Evolutionary conservation across 2,113 vertebrate species (phyloP), one percentile per base, ranked within the genome.

Genomic region (Felis chaus): DNA sequence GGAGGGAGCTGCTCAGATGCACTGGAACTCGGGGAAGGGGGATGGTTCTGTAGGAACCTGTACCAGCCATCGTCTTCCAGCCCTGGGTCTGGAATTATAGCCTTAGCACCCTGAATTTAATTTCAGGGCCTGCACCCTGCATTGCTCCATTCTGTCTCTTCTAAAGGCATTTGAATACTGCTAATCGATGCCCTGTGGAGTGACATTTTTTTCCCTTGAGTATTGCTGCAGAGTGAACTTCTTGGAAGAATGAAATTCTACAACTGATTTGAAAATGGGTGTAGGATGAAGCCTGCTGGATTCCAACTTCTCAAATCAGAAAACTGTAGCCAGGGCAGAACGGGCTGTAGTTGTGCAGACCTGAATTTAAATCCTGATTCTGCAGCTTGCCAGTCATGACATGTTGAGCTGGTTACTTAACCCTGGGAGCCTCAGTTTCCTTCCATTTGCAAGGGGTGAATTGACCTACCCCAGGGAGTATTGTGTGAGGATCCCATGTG

Each of bases 101-200:
- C 5, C 1, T 41, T 53, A 82, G 69, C 50, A 65, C 25, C 61
- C 81, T 61, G 84, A 96, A 74, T 95, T 91, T 84, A 74, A 95
- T 92, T 95, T 91, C 61, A 78, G 79, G 73, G 33, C 71, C 73
- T 94, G 68, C 13, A 89, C 79, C 57, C 66, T 89, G 68, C 21
- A 13, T 81, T 55, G 73, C 84, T 94, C 41, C 95, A 94, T 94
- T 95, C 82, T 94, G 12, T 91, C 80, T 92, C 96, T 85, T 82
- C 83, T 89, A 73, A 95, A 95, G 74, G 45, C 63, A 86, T 57
- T 41, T 92, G 95, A 82, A 86, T 94, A 92, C 86, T 83, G 53
- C 73, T 96, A 86, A 95, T 97, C 73, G 79, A 89, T 96, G 80
- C 84, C 74, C 74, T 33, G 23, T 45, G 83, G 95, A 79, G 68